phyloP scores from a whole-genome alignment of 2,888 invertebrate species.

The Drosophila niveifrons region DNA sequence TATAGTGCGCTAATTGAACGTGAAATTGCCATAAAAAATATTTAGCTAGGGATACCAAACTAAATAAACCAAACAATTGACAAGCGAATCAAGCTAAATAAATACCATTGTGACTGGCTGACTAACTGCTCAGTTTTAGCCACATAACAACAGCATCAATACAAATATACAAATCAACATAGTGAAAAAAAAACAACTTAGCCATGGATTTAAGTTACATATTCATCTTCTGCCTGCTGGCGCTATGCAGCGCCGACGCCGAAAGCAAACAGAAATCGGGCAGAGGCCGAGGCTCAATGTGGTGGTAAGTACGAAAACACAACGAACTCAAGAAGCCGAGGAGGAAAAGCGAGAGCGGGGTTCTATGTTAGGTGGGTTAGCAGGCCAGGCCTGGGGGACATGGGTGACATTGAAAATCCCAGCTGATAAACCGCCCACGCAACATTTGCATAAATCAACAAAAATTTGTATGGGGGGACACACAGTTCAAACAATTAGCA shows the following conservation, averaged over 20 bases:
- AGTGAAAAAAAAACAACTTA: constrained; percentile 31
- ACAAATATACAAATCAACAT: constrained; percentile 14
- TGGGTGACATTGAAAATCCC: constrained; percentile 59
- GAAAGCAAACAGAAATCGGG: constrained; percentile 87
- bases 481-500: constrained; percentile 68
- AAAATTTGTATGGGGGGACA: constrained; percentile 38
- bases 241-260: constrained; percentile 78
- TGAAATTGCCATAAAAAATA: constrained; percentile 78
- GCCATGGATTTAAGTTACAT: constrained; percentile 84
- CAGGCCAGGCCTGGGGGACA: background rate
- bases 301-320: constrained; percentile 91
- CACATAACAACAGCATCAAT: constrained; percentile 1
- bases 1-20: constrained; percentile 84
- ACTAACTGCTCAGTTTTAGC: constrained; percentile 35
- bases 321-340: background rate
- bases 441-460: constrained; percentile 66
- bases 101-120: constrained; percentile 38
- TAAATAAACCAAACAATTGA: constrained; percentile 39
- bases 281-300: constrained; percentile 95
- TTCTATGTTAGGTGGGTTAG: background rate
- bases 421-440: constrained; percentile 54
- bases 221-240: constrained; percentile 81
- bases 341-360: background rate
- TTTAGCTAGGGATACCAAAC: constrained; percentile 29
- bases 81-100: constrained; percentile 42